Percentiles rank a stretch among this genome's conserved stretches.
Evolutionary conservation across 2,113 vertebrate genomes (phyloP).

Genomic region (Pseudolaguvia tuberculata): DNA sequence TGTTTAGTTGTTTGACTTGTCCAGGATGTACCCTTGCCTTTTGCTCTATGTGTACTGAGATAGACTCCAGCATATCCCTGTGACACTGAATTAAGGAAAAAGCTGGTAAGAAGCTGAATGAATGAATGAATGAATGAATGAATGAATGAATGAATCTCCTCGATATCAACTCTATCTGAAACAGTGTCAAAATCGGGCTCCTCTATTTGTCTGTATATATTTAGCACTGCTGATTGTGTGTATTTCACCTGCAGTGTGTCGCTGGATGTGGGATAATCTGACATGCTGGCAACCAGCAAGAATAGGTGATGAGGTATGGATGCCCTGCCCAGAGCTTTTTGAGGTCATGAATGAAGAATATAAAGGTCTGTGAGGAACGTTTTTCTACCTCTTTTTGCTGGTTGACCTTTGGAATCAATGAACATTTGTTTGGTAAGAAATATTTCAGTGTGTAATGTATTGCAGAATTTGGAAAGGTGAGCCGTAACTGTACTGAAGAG

Average conservation of each 20-base stretch:
- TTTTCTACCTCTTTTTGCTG: background rate
- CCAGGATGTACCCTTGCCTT: no score
- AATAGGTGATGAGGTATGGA: slow-evolving; percentile 78
- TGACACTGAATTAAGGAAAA: no score
- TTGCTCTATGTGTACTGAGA: no score
- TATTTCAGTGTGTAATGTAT: background rate
- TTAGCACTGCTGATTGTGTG: slow-evolving; percentile 9
- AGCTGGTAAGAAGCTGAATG: no score
- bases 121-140: no score
- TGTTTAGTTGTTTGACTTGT: no score
- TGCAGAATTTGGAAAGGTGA: slow-evolving; percentile 74
- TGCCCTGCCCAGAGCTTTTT: slow-evolving; percentile 86
- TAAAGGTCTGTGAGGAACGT: slow-evolving; percentile 68
- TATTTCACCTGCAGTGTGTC: slow-evolving; percentile 70
- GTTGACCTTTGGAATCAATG: background rate
- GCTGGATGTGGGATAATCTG: slow-evolving; percentile 95
- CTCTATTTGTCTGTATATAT: background rate
- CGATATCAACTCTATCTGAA: background rate
- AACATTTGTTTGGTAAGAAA: background rate
- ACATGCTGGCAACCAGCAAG: slow-evolving; percentile 88
- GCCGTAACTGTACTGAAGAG: slow-evolving; percentile 87
- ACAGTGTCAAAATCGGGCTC: slow-evolving; percentile 7
- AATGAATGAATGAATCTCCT: background rate
- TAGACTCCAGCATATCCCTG: no score
- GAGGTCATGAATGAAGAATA: slow-evolving; percentile 75